Evolutionary conservation across 2,888 invertebrate genomes (phyloP).

Genomic region (Sycophila texana): DNA sequence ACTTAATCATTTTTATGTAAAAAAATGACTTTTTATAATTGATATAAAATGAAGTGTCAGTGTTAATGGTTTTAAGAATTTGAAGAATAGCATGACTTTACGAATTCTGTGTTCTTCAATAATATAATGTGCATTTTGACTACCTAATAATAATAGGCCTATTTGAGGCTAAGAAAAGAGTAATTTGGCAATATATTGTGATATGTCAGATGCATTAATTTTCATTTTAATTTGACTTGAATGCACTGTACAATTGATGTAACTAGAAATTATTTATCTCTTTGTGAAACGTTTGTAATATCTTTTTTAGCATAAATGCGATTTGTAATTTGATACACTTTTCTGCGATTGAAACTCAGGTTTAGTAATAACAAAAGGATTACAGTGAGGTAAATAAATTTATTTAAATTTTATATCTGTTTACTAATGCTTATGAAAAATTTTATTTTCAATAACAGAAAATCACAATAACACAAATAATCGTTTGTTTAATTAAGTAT

Average conservation of each 20-base stretch:
- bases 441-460: conserved; percentile 24
- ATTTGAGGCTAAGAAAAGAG: conserved; percentile 14
- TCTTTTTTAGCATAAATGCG: conserved; percentile 14
- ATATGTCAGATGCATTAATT: conserved; percentile 36
- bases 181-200: conserved; percentile 36
- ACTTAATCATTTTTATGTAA: conserved; percentile 41
- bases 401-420: conserved; percentile 24
- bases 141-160: conserved; percentile 5
- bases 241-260: conserved; percentile 18
- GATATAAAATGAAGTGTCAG: not conserved
- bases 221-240: conserved; percentile 20
- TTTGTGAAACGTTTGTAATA: conserved; percentile 3
- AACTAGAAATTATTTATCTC: conserved; percentile 21
- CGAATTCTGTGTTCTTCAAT: conserved; percentile 13
- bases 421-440: conserved; percentile 17
- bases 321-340: conserved; percentile 12
- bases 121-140: conserved; percentile 25
- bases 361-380: not conserved
- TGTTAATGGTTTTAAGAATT: conserved; percentile 11
- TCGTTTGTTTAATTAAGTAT: conserved; percentile 10
- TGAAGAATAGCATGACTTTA: conserved; percentile 14
- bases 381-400: conserved; percentile 6
- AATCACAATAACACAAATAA: conserved; percentile 2
- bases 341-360: conserved; percentile 1
- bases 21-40: conserved; percentile 37